Evolutionary conservation across 2,113 vertebrate species (phyloP), one percentile per base, ranked within the genome.

Genomic region (Nerophis ophidion): DNA sequence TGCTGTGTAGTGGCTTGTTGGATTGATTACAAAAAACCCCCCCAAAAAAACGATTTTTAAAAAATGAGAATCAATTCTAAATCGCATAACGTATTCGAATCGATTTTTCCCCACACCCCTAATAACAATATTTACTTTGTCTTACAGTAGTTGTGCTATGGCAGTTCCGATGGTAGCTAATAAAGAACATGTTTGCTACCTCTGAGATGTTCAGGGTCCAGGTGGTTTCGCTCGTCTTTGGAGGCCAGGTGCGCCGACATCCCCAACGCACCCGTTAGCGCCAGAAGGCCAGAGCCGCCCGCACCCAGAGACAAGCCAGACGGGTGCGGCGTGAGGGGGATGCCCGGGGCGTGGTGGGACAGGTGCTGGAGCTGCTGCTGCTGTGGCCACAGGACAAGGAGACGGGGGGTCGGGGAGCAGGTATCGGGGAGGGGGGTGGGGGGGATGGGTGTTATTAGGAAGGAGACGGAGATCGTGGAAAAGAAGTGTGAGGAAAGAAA

Each of bases 311-410:
- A 88, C 76, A 93, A 76, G 10, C 93, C 90, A 0, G 92, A 91
- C 0, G 92, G 92, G 72, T 93, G 93, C 0, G 93, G 87, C 0
- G 92, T 71, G 77, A 95, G 90, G 1, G 91, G 91, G 62, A 93
- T 84, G 0, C 92, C 87, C 5, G 95, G 91, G 19, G 89, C 69
- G 0, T 93, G 94, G 76, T 92, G 94, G 65, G 93, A 93, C 86
- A 96, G 90, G 51, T 94, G 93, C 87, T 96, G 94, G 84, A 96
- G 92, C 90, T 96, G 95, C 93, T 97, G 95, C 93, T 95, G 94
- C 93, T 94, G 86, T 81, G 92, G 91, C 83, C 84, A 88, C 79
- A 83, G 84, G 79, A 77, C 70, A 48, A 2, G 55, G 76, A 71
- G 57, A 48, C 6, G 34, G 15, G 48, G 26, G 8, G 4, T 0